phyloP scores from a whole-genome alignment of 2,888 invertebrate species.

The Dryadula phaetusa region DNA sequence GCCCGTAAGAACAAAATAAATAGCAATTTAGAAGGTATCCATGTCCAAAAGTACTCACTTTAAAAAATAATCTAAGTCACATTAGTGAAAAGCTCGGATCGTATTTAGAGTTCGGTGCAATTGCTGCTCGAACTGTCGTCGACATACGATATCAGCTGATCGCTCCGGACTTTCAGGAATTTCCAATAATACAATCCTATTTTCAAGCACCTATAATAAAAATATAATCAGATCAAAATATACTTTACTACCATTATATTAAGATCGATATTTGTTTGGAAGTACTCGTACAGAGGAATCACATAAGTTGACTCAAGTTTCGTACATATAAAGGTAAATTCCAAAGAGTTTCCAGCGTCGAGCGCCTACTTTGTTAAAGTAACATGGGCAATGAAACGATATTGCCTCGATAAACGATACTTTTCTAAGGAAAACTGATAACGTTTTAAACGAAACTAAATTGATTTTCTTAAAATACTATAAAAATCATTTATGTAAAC shows the following conservation, averaged over 20 bases:
- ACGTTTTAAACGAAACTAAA: not conserved
- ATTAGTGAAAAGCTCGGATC: conserved; percentile 52
- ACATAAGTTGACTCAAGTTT: conserved; percentile 57
- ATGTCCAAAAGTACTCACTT: conserved; percentile 1
- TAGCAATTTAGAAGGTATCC: not conserved
- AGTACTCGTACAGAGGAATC: conserved; percentile 41
- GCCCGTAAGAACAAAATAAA: too few relatives aligned
- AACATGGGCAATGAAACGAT: conserved; percentile 63
- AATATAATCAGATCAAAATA: not conserved
- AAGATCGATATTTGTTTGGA: conserved; percentile 50
- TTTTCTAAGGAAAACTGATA: conserved; percentile 57
- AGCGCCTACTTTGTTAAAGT: conserved; percentile 46
- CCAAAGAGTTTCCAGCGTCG: conserved; percentile 65
- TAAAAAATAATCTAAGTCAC: not conserved
- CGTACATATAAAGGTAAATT: conserved; percentile 73
- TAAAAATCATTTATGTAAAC: not conserved
- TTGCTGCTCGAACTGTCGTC: conserved; percentile 72
- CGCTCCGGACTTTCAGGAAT: conserved; percentile 75
- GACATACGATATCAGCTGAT: conserved; percentile 71
- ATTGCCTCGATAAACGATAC: conserved; percentile 64
- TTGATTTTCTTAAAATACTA: not conserved
- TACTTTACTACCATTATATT: conserved; percentile 41
- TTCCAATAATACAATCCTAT: conserved; percentile 75
- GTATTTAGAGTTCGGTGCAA: conserved; percentile 64
- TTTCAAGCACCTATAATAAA: conserved; percentile 35